A percentile compares a stretch with the other conserved stretches of the same genome.
Conservation (phyloP, 2,113 vertebrate genomes). For the Sander vitreus region DNA sequence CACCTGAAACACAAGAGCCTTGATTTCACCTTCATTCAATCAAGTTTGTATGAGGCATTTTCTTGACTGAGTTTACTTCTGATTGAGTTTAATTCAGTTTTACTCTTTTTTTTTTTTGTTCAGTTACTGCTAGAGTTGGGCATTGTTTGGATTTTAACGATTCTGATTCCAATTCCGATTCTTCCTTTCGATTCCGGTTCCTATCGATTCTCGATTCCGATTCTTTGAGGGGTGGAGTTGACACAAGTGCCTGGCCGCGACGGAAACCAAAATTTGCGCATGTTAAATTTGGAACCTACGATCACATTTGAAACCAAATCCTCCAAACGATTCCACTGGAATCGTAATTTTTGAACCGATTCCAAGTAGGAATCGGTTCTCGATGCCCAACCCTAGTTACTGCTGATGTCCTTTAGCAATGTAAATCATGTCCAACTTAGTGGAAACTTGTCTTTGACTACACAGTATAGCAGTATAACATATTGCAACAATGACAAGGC, state of each 20-base stretch:
- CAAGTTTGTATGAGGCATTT: constrained; percentile 8
- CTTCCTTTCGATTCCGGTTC: too few relatives aligned
- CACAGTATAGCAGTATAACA: background rate
- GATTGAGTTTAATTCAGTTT: background rate
- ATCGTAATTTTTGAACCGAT: too few relatives aligned
- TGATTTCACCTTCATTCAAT: constrained; percentile 48
- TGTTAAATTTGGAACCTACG: too few relatives aligned
- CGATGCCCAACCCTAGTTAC: background rate
- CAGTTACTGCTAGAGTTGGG: background rate
- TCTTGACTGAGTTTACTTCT: constrained; percentile 18
- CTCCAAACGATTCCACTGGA: too few relatives aligned
- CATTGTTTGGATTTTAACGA: too few relatives aligned
- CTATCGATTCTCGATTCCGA: too few relatives aligned
- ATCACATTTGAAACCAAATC: too few relatives aligned
- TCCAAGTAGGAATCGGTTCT: too few relatives aligned
- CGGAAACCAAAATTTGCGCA: too few relatives aligned
- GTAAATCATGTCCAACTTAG: background rate
- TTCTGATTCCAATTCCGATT: too few relatives aligned
- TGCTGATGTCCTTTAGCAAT: background rate
- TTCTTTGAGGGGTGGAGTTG: too few relatives aligned
- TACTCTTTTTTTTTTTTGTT: background rate
- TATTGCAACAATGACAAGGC: background rate
- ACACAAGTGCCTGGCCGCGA: too few relatives aligned
- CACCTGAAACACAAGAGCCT: constrained; percentile 24
- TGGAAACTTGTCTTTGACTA: background rate